Percentiles rank a stretch among this genome's conserved stretches.
These are phyloP conservation scores for Procavia capensis DNA, from an alignment of 2,113 vertebrate genomes.

Conservation along the genomic window DNA sequence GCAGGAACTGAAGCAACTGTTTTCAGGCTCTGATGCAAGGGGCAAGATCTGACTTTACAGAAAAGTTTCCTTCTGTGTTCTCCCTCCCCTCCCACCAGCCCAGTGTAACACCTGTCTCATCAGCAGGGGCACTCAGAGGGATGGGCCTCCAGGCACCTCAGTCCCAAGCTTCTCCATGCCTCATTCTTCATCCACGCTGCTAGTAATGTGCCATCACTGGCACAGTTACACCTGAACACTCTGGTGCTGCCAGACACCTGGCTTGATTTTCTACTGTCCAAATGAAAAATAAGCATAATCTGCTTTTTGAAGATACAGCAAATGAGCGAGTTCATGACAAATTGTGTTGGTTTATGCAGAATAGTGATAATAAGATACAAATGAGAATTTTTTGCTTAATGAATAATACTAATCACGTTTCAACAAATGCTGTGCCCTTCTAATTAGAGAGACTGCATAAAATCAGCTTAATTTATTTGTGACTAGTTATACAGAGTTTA, in stretches of 20 bases:
- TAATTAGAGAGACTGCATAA: slow-evolving; percentile 92
- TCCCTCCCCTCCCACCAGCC: slow-evolving; percentile 70
- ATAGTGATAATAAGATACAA: slow-evolving; percentile 93
- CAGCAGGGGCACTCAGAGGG: slow-evolving; percentile 93
- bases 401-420: slow-evolving; percentile 92
- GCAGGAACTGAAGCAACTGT: slow-evolving; percentile 53
- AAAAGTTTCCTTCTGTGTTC: slow-evolving; percentile 75
- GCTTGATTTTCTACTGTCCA: slow-evolving; percentile 99
- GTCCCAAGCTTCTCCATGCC: slow-evolving; percentile 96
- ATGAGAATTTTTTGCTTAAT: slow-evolving; percentile 92
- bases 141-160: slow-evolving; percentile 93
- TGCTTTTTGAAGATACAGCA: slow-evolving; percentile 99
- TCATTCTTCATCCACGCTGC: slow-evolving; percentile 99
- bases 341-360: slow-evolving; percentile 98
- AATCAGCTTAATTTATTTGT: slow-evolving; percentile 92
- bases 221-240: slow-evolving; percentile 99
- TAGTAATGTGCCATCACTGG: slow-evolving; percentile 98
- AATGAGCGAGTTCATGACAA: slow-evolving; percentile 99
- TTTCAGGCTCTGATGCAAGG: slow-evolving; percentile 73
- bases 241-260: slow-evolving; percentile 99
- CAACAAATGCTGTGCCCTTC: slow-evolving; percentile 91
- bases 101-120: slow-evolving; percentile 89
- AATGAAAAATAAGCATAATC: slow-evolving; percentile 99
- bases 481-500: slow-evolving; percentile 90
- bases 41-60: slow-evolving; percentile 87